phyloP scores from a whole-genome alignment of 2,797 vertebrate genomes.

The Centroberyx gerrardi region DNA sequence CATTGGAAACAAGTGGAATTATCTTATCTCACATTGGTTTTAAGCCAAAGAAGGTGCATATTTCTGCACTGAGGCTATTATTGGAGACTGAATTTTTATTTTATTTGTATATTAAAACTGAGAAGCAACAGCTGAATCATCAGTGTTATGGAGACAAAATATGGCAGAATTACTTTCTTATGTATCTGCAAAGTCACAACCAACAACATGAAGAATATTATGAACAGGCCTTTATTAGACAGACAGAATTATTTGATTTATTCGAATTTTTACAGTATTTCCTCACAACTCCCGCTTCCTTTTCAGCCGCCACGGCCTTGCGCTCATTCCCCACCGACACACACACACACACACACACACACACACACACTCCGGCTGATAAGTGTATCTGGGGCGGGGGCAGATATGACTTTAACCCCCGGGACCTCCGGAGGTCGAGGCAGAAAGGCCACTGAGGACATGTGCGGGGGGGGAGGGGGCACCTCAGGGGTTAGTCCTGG shows the following conservation, averaged over 20 bases:
- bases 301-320: constrained; percentile 16
- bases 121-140: too few relatives aligned
- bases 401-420: constrained; percentile 50
- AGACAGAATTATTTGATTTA: constrained; percentile 24
- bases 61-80: too few relatives aligned
- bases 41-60: too few relatives aligned
- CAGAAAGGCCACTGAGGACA: background rate
- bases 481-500: constrained; percentile 30
- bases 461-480: background rate
- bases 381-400: constrained; percentile 18
- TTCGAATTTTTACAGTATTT: constrained; percentile 16
- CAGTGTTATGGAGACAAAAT: too few relatives aligned
- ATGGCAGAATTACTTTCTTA: too few relatives aligned
- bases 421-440: constrained; percentile 18
- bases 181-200: too few relatives aligned
- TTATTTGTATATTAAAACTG: too few relatives aligned
- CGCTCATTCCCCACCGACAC: constrained; percentile 26
- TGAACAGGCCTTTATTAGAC: too few relatives aligned
- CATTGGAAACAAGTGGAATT: too few relatives aligned
- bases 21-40: too few relatives aligned
- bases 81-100: too few relatives aligned
- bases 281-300: constrained; percentile 18
- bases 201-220: too few relatives aligned
- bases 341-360: constrained; percentile 50
- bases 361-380: constrained; percentile 55